These are phyloP conservation scores for Vombatus ursinus DNA, from an alignment of 2,113 vertebrate genomes.

Conservation along the genomic window DNA sequence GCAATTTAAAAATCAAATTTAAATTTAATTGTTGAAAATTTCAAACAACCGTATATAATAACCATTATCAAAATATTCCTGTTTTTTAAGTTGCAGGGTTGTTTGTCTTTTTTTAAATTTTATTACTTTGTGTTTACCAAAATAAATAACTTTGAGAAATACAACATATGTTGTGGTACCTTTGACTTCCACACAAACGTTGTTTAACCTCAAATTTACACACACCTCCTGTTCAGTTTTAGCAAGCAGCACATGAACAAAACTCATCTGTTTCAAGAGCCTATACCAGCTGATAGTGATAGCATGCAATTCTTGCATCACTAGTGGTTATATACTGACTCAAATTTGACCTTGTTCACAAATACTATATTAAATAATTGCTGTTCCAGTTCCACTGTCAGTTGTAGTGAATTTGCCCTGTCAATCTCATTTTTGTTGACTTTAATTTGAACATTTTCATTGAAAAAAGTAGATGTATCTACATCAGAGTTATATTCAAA, in stretches of 20 bases:
- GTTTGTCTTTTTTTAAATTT: not conserved
- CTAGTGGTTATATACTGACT: not conserved
- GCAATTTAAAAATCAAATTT: not conserved
- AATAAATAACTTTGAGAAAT: not conserved
- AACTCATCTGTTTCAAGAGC: not conserved
- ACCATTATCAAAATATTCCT: not conserved
- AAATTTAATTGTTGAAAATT: not conserved
- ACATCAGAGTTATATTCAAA: not conserved
- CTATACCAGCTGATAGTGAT: not conserved
- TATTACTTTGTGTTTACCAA: not conserved
- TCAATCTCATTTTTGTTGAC: not conserved
- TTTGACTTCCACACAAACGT: not conserved
- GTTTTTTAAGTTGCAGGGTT: not conserved
- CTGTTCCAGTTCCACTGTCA: not conserved
- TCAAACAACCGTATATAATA: not conserved
- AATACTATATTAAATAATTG: not conserved
- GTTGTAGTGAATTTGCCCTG: not conserved
- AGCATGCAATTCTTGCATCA: not conserved
- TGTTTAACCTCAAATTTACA: not conserved
- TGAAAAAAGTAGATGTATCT: not conserved
- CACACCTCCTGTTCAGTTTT: not conserved
- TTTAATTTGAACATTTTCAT: not conserved
- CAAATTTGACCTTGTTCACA: not conserved
- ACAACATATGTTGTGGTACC: not conserved
- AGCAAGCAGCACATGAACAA: not conserved